phyloP scores from a whole-genome alignment of 2,113 vertebrate species.

The Ctenomys sociabilis region DNA sequence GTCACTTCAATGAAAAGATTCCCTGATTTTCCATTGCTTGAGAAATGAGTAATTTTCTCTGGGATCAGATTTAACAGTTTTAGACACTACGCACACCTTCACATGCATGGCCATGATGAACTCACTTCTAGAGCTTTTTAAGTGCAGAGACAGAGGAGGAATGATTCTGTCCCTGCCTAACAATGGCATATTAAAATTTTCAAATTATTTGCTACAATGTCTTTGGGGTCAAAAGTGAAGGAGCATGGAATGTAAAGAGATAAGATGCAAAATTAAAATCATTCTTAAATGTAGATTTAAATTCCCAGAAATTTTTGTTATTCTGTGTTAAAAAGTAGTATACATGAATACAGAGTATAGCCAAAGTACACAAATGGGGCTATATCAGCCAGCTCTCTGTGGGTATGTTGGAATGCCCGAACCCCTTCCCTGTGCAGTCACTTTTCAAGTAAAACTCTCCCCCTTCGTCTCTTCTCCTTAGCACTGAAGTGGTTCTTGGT shows the following conservation, averaged over 20 bases:
- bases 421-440: too few species aligned
- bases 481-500: too few species aligned
- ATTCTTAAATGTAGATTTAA: background rate
- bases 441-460: too few species aligned
- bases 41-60: constrained; percentile 80
- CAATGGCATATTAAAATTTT: constrained; percentile 33
- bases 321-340: constrained; percentile 42
- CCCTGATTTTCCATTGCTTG: constrained; percentile 74
- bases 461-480: too few species aligned
- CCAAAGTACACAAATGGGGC: background rate
- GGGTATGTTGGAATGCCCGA: too few species aligned
- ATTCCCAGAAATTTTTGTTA: background rate
- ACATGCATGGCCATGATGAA: constrained; percentile 42
- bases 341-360: background rate
- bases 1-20: constrained; percentile 80
- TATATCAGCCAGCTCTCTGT: too few species aligned
- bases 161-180: background rate
- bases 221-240: background rate
- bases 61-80: constrained; percentile 80
- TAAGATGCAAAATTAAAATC: constrained; percentile 38
- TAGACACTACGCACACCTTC: constrained; percentile 44
- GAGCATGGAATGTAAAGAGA: constrained; percentile 16
- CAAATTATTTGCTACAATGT: background rate
- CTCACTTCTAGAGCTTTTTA: constrained; percentile 74
- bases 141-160: background rate